Evolutionary conservation across 2,888 invertebrate genomes (phyloP), one percentile per base, ranked within the genome.

Genomic region (Saturnia japonica): DNA sequence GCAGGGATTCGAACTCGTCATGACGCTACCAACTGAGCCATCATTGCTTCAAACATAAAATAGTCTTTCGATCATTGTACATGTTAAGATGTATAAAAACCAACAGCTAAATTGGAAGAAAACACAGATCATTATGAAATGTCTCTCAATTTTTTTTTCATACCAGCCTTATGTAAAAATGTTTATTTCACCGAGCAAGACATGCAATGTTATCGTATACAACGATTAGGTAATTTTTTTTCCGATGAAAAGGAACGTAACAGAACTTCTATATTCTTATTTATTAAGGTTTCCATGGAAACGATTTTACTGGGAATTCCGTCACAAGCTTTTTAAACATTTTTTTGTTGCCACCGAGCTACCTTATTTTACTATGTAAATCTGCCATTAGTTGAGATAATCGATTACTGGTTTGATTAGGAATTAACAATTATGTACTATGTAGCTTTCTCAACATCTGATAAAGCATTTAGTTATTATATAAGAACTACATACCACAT

Each of bases 191-290:
- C 9, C 11, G 22, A 25, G 11, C 34, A 64, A 40, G 64, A 0
- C 34, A 64, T 40, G 64, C 64, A 19, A 64, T 64, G 34, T 19
- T 40, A 34, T 40, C 64, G 9, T 64, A 64, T 64, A 64, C 64
- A 62, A 62, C 64, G 64, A 64, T 64, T 64, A 64, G 64, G 64
- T n/a, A 64, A 64, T 64, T 64, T 9, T 64, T n/a, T 14, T 64
- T 40, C 19, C 40, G n/a, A 40, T 64, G 40, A 64, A 64, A 64
- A n/a, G 40, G 64, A 64, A 64, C 34, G n/a, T 11, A 64, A 40
- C 19, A 40, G 9, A 4, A 40, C 40, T 64, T 64, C 40, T 40
- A 64, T 64, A 40, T 64, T 64, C 64, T 40, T 64, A 64, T 64
- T 64, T 34, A 64, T n/a, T 64, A 40, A 40, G 64, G 64, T 64